A percentile compares a stretch with the other conserved stretches of the same genome.
These are phyloP conservation scores for Agriopis leucophaearia DNA, from an alignment of 2,888 invertebrate genomes.

Conservation along the genomic window DNA sequence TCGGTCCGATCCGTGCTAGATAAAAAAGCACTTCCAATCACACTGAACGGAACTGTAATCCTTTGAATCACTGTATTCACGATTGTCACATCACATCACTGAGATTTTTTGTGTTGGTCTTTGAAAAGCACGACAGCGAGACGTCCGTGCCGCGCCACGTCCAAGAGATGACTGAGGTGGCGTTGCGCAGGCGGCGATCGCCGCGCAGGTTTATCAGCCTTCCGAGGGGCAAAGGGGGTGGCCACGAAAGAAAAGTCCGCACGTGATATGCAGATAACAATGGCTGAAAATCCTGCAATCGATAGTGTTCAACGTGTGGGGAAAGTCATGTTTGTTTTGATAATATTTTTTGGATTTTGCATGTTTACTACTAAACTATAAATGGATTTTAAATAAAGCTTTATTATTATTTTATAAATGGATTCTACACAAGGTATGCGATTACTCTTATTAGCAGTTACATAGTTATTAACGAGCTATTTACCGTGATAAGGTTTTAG, in stretches of 20 bases:
- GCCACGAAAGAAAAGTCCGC: slow-evolving; percentile 73
- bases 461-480: no score
- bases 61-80: slow-evolving; percentile 46
- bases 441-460: background rate
- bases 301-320: slow-evolving; percentile 33
- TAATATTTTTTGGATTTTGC: slow-evolving; percentile 14
- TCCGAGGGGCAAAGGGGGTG: slow-evolving; percentile 71
- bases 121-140: slow-evolving; percentile 43
- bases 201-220: slow-evolving; percentile 78
- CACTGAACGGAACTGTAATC: slow-evolving; percentile 49
- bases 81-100: slow-evolving; percentile 62
- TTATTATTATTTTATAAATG: no score
- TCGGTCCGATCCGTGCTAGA: slow-evolving; percentile 62
- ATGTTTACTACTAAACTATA: no score
- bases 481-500: no score
- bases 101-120: slow-evolving; percentile 50
- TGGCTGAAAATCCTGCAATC: slow-evolving; percentile 60
- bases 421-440: background rate
- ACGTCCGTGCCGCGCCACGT: slow-evolving; percentile 64
- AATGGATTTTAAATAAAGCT: no score
- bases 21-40: slow-evolving; percentile 52
- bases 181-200: slow-evolving; percentile 74
- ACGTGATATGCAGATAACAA: slow-evolving; percentile 76
- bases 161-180: slow-evolving; percentile 74
- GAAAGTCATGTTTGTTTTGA: slow-evolving; percentile 45